Conservation (phyloP, 2,797 vertebrate genomes). For the Onychomys leucogaster region DNA sequence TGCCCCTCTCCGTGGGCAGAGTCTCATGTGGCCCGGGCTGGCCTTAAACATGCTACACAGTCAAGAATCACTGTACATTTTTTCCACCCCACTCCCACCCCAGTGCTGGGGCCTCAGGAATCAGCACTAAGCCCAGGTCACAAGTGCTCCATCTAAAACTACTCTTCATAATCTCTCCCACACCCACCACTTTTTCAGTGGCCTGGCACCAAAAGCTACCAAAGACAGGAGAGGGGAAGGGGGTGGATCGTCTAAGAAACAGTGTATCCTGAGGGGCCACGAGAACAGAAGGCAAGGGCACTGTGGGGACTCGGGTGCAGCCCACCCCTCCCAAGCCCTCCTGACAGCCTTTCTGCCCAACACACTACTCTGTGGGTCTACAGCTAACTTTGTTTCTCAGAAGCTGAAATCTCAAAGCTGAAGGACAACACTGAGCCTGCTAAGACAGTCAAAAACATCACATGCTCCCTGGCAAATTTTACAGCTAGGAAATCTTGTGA, state of each 20-base stretch:
- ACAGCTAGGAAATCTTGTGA: slow-evolving; percentile 38
- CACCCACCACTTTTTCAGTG: background rate
- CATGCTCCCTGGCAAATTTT: background rate
- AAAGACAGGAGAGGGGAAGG: background rate
- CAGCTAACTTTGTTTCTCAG: slow-evolving; percentile 69
- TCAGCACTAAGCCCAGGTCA: background rate
- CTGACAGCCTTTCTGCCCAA: slow-evolving; percentile 23
- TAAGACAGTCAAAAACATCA: slow-evolving; percentile 66
- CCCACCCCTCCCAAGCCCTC: background rate
- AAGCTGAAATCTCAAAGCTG: background rate
- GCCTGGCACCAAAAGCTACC: background rate
- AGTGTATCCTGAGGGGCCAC: background rate
- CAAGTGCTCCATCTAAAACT: background rate
- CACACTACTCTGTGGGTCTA: slow-evolving; percentile 36
- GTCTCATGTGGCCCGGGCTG: background rate
- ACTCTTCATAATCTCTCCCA: background rate
- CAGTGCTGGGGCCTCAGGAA: background rate
- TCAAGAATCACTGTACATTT: background rate
- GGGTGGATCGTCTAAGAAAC: background rate
- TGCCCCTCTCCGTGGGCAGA: background rate
- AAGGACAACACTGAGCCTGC: slow-evolving; percentile 15
- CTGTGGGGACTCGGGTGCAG: background rate
- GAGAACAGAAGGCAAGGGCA: background rate
- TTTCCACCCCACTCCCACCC: accelerated
- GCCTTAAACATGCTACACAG: background rate